These are phyloP conservation scores for Miichthys miiuy DNA, from an alignment of 2,797 vertebrate genomes.

Conservation along the genomic window DNA sequence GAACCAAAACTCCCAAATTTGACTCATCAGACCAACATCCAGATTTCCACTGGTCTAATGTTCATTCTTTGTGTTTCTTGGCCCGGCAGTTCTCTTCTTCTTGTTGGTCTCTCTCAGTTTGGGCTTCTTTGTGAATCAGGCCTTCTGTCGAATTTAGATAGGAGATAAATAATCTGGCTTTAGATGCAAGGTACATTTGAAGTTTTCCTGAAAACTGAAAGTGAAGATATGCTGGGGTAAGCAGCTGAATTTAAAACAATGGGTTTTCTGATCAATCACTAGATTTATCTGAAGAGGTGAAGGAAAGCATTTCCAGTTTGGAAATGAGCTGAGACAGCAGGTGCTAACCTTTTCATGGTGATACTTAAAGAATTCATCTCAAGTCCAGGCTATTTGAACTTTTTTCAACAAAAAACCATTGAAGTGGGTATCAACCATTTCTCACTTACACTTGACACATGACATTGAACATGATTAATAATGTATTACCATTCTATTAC, in stretches of 20 bases:
- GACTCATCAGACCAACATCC: no score
- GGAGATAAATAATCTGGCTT: no score
- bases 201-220: no score
- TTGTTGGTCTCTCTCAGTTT: no score
- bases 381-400: not conserved
- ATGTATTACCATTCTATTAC: constrained; percentile 52
- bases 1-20: no score
- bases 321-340: not conserved
- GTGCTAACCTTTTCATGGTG: not conserved
- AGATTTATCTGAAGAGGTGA: not conserved
- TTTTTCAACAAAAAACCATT: constrained; percentile 7
- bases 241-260: not conserved
- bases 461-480: constrained; percentile 57
- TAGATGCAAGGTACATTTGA: no score
- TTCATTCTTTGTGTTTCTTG: no score
- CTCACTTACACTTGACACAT: constrained; percentile 35
- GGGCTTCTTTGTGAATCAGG: no score
- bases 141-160: no score
- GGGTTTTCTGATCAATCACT: not conserved
- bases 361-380: constrained; percentile 7
- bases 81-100: no score
- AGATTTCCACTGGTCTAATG: no score
- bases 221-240: no score
- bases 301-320: not conserved
- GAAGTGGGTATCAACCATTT: not conserved